Evolutionary conservation across 2,797 vertebrate species (phyloP), one percentile per base, ranked within the genome.

Genomic region (Acanthurus lineatus): DNA sequence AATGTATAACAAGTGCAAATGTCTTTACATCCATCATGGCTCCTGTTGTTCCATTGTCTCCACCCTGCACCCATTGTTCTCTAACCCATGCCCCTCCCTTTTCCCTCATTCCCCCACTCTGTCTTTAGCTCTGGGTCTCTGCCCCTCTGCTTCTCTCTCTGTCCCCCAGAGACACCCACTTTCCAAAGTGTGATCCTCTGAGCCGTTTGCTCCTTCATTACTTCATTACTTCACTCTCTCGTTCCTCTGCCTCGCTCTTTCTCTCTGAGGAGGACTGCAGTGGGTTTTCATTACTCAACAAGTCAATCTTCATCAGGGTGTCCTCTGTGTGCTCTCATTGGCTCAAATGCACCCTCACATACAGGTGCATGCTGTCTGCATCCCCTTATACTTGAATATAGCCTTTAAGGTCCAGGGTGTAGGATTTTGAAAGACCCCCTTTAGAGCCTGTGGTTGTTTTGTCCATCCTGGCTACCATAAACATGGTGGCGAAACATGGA

Each of bases 271-370:
- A 90, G 73, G 77, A 73, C 79, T 81, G 85, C 87, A 76, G 87
- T 90, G 86, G 87, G 76, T 91, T 93, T 94, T 92, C 91, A 93
- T 93, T 93, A 93, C 88, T 85, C 89, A 82, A 87, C 90, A 81
- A 93, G 91, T 93, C 92, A 93, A 84, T 93, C 91, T 93, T 92
- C 89, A 93, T 93, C 89, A 89, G 4, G 9, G 32, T 12, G 71
- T 90, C 83, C 86, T 90, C 76, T 79, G 83, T 84, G 83, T 61
- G 68, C 73, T 87, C 86, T 71, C 74, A 79, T 79, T 81, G 82
- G 65, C 64, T 84, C 81, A 76, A 78, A 40, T 54, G 76, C 72
- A 77, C 70, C 51, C 72, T 54, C 17, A 7, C 52, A 63, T 60
- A 81, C 84, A 90, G 79, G 81, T 88, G 76, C 22, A 58, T 1